Base-by-base conservation (phyloP, 2,888 invertebrate genomes). In the Eristalinus aeneus region DNA sequence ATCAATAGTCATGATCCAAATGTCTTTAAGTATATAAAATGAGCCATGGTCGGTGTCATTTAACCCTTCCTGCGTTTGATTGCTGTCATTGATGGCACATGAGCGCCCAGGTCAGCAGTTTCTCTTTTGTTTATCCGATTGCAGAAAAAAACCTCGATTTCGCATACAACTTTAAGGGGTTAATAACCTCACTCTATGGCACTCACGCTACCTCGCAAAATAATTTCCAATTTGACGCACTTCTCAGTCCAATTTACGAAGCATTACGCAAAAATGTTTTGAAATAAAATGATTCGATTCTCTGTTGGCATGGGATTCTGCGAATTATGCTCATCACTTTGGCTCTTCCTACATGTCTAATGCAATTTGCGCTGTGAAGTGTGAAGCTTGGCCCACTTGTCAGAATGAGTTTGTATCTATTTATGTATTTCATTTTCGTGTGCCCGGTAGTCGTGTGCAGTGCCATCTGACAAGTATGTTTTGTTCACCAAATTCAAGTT, bases 361-460 rank as follows among this genome's bases (percentile, higher is more conserved):
- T 46, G 46, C 46, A 46, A 46, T 46, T 46, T 46, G 31, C 22
- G n/a, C 27, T 8, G 2, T 8, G 27, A 53, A 46, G 46, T 67
- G 67, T 54, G 54, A 32, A 34, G 9, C 46, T 67, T 67, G 53
- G 20, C 46, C 46, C 20, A 60, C 58, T 60, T 71, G 60, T 39
- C 53, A 8, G 11, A n/a, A 16, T n/a, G 23, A 65, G 4, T 46
- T 22, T 36, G 68, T 32, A 34, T 73, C 73, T 73, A 54, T 54
- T 54, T 23, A 60, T 60, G 39, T 11, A 16, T 31, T 71, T 60
- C n/a, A n/a, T 39, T 0, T n/a, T 31, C 46, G 39, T 39, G 12
- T 5, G 12, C 39, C 4, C 16, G 8, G 46, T 16, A n/a, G 46
- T 16, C 16, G 27, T 27, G 27, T 27, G 46, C 46, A 16, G 6